A percentile compares a stretch with the other conserved stretches of the same genome.
Evolutionary conservation across 2,113 vertebrate species (phyloP).

Genomic region (Pyxicephalus adspersus): DNA sequence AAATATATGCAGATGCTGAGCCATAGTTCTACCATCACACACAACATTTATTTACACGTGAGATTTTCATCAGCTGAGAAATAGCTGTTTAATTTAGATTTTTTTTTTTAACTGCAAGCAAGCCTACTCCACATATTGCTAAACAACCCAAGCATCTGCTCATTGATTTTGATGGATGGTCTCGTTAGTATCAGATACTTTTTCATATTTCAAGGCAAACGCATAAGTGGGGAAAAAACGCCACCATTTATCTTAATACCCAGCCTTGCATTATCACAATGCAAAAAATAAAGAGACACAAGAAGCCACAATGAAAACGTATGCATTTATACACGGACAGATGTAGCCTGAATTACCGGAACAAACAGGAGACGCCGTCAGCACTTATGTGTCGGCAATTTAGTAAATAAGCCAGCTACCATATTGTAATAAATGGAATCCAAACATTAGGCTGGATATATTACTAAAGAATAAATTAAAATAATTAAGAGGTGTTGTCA

Average conservation of each 20-base stretch:
- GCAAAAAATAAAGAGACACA: conserved; percentile 21
- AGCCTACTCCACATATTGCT: not conserved
- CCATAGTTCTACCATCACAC: too few species aligned
- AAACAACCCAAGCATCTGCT: conserved; percentile 48
- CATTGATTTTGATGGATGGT: conserved; percentile 52
- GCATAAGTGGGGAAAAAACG: not conserved
- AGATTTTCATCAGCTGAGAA: not conserved
- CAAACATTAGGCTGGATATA: not conserved
- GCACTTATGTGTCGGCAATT: conserved; percentile 14
- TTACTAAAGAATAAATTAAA: not conserved
- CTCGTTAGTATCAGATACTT: conserved; percentile 52
- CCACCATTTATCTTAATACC: conserved; percentile 47
- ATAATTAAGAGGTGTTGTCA: not conserved
- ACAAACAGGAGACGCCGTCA: not conserved
- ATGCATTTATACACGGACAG: not conserved
- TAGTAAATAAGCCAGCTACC: conserved; percentile 16
- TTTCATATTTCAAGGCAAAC: conserved; percentile 53
- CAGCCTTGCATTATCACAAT: conserved; percentile 5
- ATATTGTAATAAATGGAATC: conserved; percentile 28
- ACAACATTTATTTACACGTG: conserved; percentile 24
- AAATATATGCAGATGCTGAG: too few species aligned
- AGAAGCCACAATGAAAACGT: not conserved
- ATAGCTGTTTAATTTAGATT: conserved; percentile 26
- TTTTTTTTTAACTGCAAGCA: conserved; percentile 18
- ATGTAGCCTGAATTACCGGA: not conserved